These are phyloP conservation scores for Philotrypesis tridentata DNA, from an alignment of 1,140 invertebrate genomes.

Conservation along the genomic window DNA sequence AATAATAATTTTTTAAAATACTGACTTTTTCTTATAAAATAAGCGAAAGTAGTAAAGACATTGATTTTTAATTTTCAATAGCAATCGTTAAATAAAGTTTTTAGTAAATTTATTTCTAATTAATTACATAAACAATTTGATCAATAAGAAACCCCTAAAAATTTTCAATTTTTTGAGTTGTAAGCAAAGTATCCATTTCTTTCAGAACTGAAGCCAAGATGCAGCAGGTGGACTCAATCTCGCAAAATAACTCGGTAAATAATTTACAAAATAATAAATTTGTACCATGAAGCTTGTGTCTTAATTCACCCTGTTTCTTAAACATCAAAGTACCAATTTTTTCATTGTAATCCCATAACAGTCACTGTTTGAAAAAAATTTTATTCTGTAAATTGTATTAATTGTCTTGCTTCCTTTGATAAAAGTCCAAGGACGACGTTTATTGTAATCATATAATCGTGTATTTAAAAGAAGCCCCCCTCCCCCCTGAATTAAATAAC, in stretches of 20 bases:
- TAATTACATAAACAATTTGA: too few relatives aligned
- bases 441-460: constrained; percentile 7
- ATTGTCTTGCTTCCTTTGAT: constrained; percentile 9
- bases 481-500: background rate
- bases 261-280: constrained; percentile 37
- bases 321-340: constrained; percentile 49
- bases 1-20: too few relatives aligned
- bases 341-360: constrained; percentile 36
- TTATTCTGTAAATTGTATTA: constrained; percentile 7
- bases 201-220: constrained; percentile 74
- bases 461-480: constrained; percentile 8
- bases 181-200: constrained; percentile 49
- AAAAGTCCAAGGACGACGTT: constrained; percentile 29
- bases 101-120: too few relatives aligned
- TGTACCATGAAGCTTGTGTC: constrained; percentile 54
- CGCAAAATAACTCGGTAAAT: constrained; percentile 77
- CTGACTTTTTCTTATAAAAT: too few relatives aligned
- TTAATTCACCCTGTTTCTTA: constrained; percentile 55
- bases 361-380: background rate
- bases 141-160: background rate
- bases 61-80: too few relatives aligned
- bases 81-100: too few relatives aligned
- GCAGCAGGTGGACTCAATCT: constrained; percentile 77
- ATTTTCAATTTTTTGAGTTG: constrained; percentile 43
- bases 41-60: too few relatives aligned